Base-by-base conservation (phyloP, 1,140 invertebrate genomes). In the Drosophila mojavensis region DNA sequence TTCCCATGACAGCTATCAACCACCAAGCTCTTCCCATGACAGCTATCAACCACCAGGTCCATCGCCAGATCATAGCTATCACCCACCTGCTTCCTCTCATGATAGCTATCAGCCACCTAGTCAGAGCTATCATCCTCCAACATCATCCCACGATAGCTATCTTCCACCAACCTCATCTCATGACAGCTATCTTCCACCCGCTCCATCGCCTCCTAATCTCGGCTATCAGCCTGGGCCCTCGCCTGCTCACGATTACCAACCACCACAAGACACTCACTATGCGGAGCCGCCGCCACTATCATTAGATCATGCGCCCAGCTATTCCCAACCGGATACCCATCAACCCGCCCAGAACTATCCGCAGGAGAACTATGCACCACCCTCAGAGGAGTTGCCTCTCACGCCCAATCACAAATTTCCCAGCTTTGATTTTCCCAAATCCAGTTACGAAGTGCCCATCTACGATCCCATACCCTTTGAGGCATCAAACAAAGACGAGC, bases 401-500 rank as follows among this genome's bases (percentile, higher is more conserved):
- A 90, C 83, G 69, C 73, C 67, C 0, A 81, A 92, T 67, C 78
- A 81, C 41, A 90, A 85, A 47, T 81, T 75, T 20, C 89, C 89
- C 7, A 77, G 85, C n/a, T 92, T 91, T 30, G 85, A 92, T 39
- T 92, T 79, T 20, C 86, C 85, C 9, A 92, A 92, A 41, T 92
- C 89, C 6, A 92, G 91, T 62, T 92, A 92, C 62, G 91, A 92
- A 65, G 91, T 92, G 33, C 91, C 91, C 53, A 88, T 92, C 20
- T 92, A 92, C 33, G 91, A 92, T 59, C 82, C 91, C 6, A 85
- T 92, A 69, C 91, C 91, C 5, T 92, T 92, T 20, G 89, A 90
- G 45, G 64, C 91, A 0, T 86, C 81, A 39, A 91, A 70, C 47
- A 63, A 73, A 5, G 91, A 91, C 9, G 78, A 90, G 15, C 88